phyloP scores from a whole-genome alignment of 2,797 vertebrate genomes.

The Sebastes flavidus region DNA sequence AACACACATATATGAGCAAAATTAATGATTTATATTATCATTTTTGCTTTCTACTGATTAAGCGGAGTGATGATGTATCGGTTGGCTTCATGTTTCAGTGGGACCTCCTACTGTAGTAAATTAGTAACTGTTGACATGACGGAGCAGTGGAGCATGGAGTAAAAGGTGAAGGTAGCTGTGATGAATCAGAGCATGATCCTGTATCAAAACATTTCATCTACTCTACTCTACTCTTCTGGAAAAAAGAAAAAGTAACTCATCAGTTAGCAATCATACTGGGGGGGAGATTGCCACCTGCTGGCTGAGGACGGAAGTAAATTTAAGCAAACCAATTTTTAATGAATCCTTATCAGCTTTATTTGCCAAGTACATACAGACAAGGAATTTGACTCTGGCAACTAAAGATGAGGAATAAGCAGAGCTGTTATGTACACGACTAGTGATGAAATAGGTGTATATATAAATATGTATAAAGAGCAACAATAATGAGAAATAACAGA shows the following conservation, averaged over 20 bases:
- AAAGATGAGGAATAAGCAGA: too few species aligned
- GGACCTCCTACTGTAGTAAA: background rate
- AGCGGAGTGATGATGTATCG: too few species aligned
- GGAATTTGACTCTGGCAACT: too few species aligned
- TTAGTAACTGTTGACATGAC: background rate
- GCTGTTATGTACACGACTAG: accelerated
- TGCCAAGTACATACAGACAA: too few species aligned
- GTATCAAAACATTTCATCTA: background rate
- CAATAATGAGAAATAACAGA: too few species aligned
- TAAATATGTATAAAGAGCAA: too few species aligned
- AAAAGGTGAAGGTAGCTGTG: background rate
- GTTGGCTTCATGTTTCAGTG: constrained; percentile 1
- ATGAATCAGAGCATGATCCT: background rate
- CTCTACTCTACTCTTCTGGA: background rate
- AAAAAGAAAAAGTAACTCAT: background rate
- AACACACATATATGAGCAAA: background rate
- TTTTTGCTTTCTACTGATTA: background rate
- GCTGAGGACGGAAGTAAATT: background rate
- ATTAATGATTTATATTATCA: background rate
- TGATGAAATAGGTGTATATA: accelerated
- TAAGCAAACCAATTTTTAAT: background rate
- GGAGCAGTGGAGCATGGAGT: background rate
- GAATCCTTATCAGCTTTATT: too few species aligned
- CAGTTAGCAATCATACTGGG: background rate
- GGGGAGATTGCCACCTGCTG: constrained; percentile 65